Base-by-base conservation (phyloP, 2,888 invertebrate species). In the Bruchidius siliquastri region DNA sequence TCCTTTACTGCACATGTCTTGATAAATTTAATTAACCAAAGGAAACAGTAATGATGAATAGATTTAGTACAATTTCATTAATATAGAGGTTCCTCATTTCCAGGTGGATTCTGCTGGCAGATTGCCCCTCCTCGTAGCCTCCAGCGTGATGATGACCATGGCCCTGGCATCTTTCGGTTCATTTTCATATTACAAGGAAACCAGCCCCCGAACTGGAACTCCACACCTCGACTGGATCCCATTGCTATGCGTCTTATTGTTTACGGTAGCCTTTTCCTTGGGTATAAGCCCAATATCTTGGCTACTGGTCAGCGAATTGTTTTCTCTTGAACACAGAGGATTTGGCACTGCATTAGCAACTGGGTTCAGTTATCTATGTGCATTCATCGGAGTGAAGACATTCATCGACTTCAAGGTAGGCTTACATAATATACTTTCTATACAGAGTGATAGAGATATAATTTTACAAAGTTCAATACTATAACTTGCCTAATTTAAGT, bases 201-300 rank as follows among this genome's bases (percentile, higher is more conserved):
- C 91, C 2, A 91, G 91, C 80, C 83, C 83, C 20, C 85, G 84
- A 78, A 81, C 82, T 20, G 49, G 49, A 49, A 81, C 82, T 70
- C 84, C 88, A 72, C 92, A 92, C 49, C 90, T 92, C 81, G 94
- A 94, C 83, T 94, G 94, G 95, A 94, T 96, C 79, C 95, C 95
- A 10, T 85, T 96, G 76, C 88, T 94, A 20, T 95, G 95, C 86
- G 93, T 94, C 0, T 88, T 95, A 77, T 92, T 95, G 32, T 95
- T 95, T 85, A 94, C 95, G 0, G 92, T 94, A 75, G 95, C 95
- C 69, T 95, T 95, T 84, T 94, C 94, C n/a, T 87, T 95, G 80
- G 95, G 95, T 72, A 94, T 95, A 87, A 95, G 94, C 84, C 95
- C 96, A 26, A 95, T 96, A 83, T 95, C 95, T 32, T 95, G 95